Base-by-base conservation (phyloP, 1,140 invertebrate species). In the Lasioglossum albipes region DNA sequence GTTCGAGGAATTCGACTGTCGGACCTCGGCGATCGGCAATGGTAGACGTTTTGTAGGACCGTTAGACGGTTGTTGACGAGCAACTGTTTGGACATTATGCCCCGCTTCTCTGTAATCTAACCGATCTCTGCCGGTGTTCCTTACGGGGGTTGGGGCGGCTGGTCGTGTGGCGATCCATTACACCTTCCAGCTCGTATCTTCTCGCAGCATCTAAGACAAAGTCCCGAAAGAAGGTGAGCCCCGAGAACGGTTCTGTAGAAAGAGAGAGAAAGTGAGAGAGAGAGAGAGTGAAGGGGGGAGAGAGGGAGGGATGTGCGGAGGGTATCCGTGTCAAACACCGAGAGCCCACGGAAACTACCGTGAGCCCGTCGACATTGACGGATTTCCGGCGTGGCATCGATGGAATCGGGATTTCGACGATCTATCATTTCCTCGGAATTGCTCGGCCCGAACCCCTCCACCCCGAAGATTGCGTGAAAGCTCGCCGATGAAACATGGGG, bases 51-150 rank as follows among this genome's bases (percentile, higher is more conserved):
- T 86, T 57, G 75, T 76, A 67, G 83, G 77, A 79, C 86, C 88
- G 85, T 89, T 91, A 89, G 82, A 84, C 52, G 74, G 76, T 88
- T 85, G 86, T 89, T 89, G 86, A 91, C 88, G 87, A 90, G 84
- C 86, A 88, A 88, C 87, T 88, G 84, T 91, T 89, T 89, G 86
- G 84, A 88, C 85, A 88, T 88, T 88, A 89, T 90, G 88, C 87
- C 79, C 85, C 86, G 84, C 87, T 91, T 91, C 89, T 78, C 77
- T 88, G 86, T 92, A 92, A 92, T 92, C 91, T 84, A 69, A 73
- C 81, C 89, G 91, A 91, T 91, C 83, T 89, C 69, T 87, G 83
- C 72, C 80, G 75, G 67, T 85, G 76, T 82, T 82, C 78, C 61
- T 80, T 65, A 81, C 75, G 82, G 69, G 69, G 70, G 61, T 84